Conservation (phyloP, 64 coral and sea anemone species). For the Anthopleura sola region DNA sequence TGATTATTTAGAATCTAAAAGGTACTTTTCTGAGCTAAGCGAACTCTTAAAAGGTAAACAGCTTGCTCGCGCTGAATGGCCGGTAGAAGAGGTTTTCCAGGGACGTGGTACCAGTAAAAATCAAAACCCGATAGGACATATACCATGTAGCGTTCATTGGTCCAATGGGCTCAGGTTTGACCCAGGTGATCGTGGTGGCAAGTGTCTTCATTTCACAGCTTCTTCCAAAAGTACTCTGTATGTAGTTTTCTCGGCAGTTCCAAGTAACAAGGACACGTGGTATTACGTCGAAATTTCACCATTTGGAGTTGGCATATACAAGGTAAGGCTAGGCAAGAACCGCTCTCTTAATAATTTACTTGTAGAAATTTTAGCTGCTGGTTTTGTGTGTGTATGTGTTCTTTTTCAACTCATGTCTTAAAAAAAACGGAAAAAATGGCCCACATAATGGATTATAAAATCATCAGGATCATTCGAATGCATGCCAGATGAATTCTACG, state of each 20-base stretch:
- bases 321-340: conserved; percentile 15
- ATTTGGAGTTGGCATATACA: conserved; percentile 49
- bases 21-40: conserved; percentile 1
- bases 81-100: not conserved
- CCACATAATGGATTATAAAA: no score
- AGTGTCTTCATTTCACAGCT: conserved; percentile 55
- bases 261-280: conserved; percentile 42
- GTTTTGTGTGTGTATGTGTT: no score
- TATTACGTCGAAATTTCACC: conserved; percentile 51
- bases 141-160: conserved; percentile 38
- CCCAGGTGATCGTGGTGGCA: conserved; percentile 25
- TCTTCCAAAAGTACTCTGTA: conserved; percentile 31
- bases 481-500: no score
- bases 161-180: conserved; percentile 40
- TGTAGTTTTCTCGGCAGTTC: conserved; percentile 46
- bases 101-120: not conserved
- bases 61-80: not conserved
- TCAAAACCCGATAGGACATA: not conserved
- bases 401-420: no score
- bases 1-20: conserved; percentile 22
- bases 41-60: not conserved
- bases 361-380: no score
- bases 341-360: no score
- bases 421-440: no score
- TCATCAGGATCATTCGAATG: no score